Base-by-base conservation (phyloP, 2,888 invertebrate genomes). In the Pachliopta kotzebuea region DNA sequence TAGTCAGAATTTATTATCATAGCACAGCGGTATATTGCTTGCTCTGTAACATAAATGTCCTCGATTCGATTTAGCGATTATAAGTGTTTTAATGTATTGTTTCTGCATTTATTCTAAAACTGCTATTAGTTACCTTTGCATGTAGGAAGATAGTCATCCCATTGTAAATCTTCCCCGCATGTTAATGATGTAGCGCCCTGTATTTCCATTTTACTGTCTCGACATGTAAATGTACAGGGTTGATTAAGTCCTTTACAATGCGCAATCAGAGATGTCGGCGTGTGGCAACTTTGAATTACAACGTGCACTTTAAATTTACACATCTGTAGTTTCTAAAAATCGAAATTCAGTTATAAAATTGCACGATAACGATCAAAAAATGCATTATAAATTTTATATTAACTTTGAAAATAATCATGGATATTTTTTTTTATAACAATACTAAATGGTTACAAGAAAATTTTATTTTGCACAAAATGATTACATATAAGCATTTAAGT, bases 241-340 rank as follows among this genome's bases (percentile, higher is more conserved):
- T 79, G 81, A 70, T 78, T 77, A 71, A 70, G 68, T 68, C 83
- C 77, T 60, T 76, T 72, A 74, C 88, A 86, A 59, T 84, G 77
- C 49, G 82, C 73, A 56, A 76, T 66, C 67, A 91, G 79, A 71
- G 85, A 77, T 67, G 78, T 83, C 57, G 91, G 86, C 26, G 84
- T 75, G 24, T 79, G 73, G 71, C 92, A 92, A 60, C 76, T 78
- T 71, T 88, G 88, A 60, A 83, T 74, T 65, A 91, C 74, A 4
- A 91, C 89, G 71, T 89, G 82, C 60, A 90, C 78, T 72, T 86
- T 84, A 76, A 88, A 85, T 74, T 89, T 87, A 72, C 92, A 92
- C 60, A 83, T 75, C 70, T 85, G 85, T 3, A 90, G 73, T 64
- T 80, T 78, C 88, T 91, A 80, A 54, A 84, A 61, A 66, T 72